Evolutionary conservation across 2,888 invertebrate genomes (phyloP).

Genomic region (Busseola fusca): DNA sequence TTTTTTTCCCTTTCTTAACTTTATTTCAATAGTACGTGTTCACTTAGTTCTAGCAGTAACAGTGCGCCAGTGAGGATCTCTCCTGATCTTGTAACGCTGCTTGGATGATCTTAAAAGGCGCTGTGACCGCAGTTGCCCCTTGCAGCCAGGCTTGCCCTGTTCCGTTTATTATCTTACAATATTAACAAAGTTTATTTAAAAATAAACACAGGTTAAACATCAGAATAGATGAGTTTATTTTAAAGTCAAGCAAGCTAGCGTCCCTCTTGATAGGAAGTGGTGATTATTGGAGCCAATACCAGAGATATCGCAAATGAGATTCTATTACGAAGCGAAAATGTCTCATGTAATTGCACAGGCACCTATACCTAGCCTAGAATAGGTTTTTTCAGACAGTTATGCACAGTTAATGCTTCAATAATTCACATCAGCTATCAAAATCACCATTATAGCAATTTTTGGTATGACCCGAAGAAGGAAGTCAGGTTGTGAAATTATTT

Average conservation of each 20-base stretch:
- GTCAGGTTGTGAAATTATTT: background rate
- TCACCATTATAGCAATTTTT: background rate
- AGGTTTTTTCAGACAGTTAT: background rate
- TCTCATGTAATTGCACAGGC: background rate
- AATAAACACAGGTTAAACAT: too few relatives aligned
- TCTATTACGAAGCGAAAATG: too few relatives aligned
- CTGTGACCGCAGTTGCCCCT: constrained; percentile 18
- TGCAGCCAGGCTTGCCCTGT: constrained; percentile 29
- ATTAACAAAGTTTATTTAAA: constrained; percentile 8
- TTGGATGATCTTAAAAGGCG: constrained; percentile 5
- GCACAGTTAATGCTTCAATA: background rate
- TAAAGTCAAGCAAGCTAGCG: background rate
- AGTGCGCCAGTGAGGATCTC: background rate
- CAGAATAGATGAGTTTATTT: background rate
- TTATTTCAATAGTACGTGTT: background rate
- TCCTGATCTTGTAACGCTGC: constrained; percentile 1
- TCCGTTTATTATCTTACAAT: constrained; percentile 22
- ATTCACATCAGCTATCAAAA: background rate
- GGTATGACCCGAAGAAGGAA: background rate
- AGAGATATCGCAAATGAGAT: background rate
- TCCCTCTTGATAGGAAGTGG: background rate
- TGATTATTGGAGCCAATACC: background rate
- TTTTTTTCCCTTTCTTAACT: background rate
- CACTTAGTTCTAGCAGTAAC: constrained; percentile 6
- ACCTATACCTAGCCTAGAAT: background rate